phyloP scores from a whole-genome alignment of 2,888 invertebrate species.

The Eristalis intricaria region DNA sequence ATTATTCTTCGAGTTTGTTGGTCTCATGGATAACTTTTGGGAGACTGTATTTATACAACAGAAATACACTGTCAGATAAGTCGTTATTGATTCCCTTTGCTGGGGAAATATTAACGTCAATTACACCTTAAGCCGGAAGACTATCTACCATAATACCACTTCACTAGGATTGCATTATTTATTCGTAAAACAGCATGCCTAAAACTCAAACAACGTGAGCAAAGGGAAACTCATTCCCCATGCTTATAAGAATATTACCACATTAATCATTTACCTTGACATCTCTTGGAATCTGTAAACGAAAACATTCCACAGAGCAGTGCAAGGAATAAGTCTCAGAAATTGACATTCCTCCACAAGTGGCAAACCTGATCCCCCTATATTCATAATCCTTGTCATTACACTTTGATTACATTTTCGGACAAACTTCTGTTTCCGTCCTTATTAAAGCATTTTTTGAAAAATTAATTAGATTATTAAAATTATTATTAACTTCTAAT shows the following conservation, averaged over 20 bases:
- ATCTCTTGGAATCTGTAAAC: not conserved
- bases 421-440: not conserved
- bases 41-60: not conserved
- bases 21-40: not conserved
- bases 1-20: too few relatives aligned
- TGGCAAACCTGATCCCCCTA: not conserved
- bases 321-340: not conserved
- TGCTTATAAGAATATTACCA: not conserved
- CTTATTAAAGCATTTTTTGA: not conserved
- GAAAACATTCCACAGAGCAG: not conserved
- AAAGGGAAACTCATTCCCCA: too few relatives aligned
- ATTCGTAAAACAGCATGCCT: not conserved
- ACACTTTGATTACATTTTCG: not conserved
- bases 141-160: not conserved
- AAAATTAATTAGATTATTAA: slow-evolving; percentile 9
- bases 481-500: slow-evolving; percentile 12
- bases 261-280: not conserved
- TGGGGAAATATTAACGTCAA: not conserved
- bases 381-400: not conserved
- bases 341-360: not conserved
- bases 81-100: not conserved
- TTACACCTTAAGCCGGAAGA: not conserved
- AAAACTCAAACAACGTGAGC: too few relatives aligned
- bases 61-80: not conserved
- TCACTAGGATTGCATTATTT: not conserved